phyloP scores from a whole-genome alignment of 1,140 invertebrate genomes.

The Drosophila miranda region DNA sequence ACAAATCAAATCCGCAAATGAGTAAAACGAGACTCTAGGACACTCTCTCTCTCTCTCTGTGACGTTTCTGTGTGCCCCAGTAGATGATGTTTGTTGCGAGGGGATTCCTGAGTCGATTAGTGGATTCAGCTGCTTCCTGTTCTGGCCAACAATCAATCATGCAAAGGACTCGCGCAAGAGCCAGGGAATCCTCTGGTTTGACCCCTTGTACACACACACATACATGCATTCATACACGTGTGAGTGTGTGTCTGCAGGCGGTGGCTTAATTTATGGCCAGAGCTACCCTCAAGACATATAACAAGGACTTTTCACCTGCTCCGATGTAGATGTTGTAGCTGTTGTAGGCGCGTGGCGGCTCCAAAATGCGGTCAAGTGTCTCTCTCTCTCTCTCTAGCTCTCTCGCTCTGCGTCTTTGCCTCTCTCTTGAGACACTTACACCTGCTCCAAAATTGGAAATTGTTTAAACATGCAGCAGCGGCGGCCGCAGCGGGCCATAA shows the following conservation, averaged over 20 bases:
- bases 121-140: constrained; percentile 76
- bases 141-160: constrained; percentile 74
- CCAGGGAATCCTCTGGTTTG: constrained; percentile 54
- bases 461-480: constrained; percentile 40
- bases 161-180: constrained; percentile 21
- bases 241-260: constrained; percentile 55
- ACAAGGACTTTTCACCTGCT: constrained; percentile 77
- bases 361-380: constrained; percentile 80
- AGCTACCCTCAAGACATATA: constrained; percentile 54
- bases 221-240: background rate
- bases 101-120: constrained; percentile 39
- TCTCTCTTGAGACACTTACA: constrained; percentile 45
- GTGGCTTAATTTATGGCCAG: constrained; percentile 74
- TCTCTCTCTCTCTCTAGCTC: constrained; percentile 6
- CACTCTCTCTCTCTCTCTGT: too few relatives aligned
- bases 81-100: constrained; percentile 19
- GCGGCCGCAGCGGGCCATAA: constrained; percentile 52
- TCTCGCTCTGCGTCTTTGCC: too few relatives aligned
- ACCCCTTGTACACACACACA: constrained; percentile 19
- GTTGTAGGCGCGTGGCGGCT: constrained; percentile 70
- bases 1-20: constrained; percentile 76
- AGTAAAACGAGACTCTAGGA: constrained; percentile 31
- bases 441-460: constrained; percentile 73
- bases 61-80: too few relatives aligned
- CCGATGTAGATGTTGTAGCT: constrained; percentile 34